phyloP scores from a whole-genome alignment of 2,888 invertebrate species.

The Scaptomyza flava region DNA sequence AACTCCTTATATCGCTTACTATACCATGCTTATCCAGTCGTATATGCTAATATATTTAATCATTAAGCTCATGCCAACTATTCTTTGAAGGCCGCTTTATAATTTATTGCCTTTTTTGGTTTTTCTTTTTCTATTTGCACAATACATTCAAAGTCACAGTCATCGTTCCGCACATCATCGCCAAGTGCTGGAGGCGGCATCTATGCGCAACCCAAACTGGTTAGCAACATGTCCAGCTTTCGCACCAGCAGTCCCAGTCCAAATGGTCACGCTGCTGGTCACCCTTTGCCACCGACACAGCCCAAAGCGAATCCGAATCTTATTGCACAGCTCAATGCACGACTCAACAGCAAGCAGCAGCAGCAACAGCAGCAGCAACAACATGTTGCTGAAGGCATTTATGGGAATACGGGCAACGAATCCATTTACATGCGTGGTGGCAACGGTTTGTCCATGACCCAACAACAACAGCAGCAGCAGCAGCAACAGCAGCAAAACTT shows the following conservation, averaged over 20 bases:
- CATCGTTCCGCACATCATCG: conserved; percentile 84
- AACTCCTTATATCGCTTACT: background rate
- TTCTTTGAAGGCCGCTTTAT: conserved; percentile 31
- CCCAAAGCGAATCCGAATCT: conserved; percentile 84
- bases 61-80: conserved; percentile 7
- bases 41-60: background rate
- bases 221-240: conserved; percentile 84
- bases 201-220: conserved; percentile 84
- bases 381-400: conserved; percentile 73
- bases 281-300: conserved; percentile 79
- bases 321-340: conserved; percentile 84
- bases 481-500: conserved; percentile 82
- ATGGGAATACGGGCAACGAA: conserved; percentile 72
- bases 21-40: conserved; percentile 1
- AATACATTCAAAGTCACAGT: conserved; percentile 63
- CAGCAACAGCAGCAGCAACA: conserved; percentile 68
- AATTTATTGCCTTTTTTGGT: conserved; percentile 50
- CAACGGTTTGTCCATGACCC: conserved; percentile 66
- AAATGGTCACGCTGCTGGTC: conserved; percentile 73
- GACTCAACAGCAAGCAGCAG: conserved; percentile 82
- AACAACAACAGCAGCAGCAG: conserved; percentile 65
- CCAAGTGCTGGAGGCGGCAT: conserved; percentile 78
- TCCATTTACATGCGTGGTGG: conserved; percentile 66
- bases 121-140: conserved; percentile 28
- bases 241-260: conserved; percentile 83